Evolutionary conservation across 2,797 vertebrate species (phyloP).

Genomic region (Odontamblyopus lacepedii): DNA sequence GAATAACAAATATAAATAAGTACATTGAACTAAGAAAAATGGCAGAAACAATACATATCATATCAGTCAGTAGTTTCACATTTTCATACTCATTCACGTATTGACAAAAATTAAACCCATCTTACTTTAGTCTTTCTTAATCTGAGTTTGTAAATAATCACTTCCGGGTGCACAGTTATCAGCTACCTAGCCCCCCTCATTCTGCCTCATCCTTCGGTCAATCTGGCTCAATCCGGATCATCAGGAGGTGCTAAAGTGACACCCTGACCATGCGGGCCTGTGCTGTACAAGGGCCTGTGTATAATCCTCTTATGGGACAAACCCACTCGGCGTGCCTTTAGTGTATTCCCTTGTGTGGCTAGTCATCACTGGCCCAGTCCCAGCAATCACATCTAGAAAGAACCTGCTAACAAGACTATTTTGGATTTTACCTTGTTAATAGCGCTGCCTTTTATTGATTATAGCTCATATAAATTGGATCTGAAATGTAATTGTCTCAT

Average conservation of each 20-base stretch:
- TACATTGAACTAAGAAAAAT: no score
- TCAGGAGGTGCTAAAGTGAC: slow-evolving; percentile 69
- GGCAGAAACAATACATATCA: no score
- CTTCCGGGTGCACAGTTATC: slow-evolving; percentile 45
- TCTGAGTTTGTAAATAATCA: slow-evolving; percentile 20
- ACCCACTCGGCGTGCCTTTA: slow-evolving; percentile 31
- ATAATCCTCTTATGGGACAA: slow-evolving; percentile 73
- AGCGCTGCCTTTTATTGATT: slow-evolving; percentile 25
- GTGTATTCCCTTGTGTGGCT: slow-evolving; percentile 24
- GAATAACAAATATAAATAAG: no score
- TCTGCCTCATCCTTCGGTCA: slow-evolving; percentile 52
- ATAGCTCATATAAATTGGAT: slow-evolving; percentile 21
- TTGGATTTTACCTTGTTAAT: slow-evolving; percentile 11
- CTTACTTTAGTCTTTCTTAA: slow-evolving; percentile 9
- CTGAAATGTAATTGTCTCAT: slow-evolving; percentile 21
- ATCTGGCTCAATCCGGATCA: slow-evolving; percentile 69
- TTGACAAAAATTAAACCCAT: background rate
- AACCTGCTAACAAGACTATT: background rate
- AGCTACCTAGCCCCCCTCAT: slow-evolving; percentile 40
- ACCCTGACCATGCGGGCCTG: slow-evolving; percentile 58
- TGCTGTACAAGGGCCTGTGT: slow-evolving; percentile 44
- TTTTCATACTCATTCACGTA: no score
- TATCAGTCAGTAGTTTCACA: no score
- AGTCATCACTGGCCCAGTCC: slow-evolving; percentile 20
- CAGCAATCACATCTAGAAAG: slow-evolving; percentile 15